Evolutionary conservation across 1,140 invertebrate genomes (phyloP), one percentile per base, ranked within the genome.

Genomic region (Drosophila kohkoa): DNA sequence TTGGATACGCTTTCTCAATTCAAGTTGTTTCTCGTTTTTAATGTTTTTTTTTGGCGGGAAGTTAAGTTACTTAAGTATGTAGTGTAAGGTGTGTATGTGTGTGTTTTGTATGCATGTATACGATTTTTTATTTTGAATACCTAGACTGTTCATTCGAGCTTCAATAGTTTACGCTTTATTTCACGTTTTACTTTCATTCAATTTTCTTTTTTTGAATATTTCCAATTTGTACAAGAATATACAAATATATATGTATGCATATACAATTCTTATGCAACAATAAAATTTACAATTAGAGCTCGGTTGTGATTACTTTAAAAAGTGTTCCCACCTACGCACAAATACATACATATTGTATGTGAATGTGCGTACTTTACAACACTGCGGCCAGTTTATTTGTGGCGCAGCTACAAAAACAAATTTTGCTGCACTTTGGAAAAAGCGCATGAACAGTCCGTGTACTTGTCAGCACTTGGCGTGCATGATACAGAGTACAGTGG

Each of bases 341-440:
- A 20, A 32, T 35, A 46, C 64, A 57, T 25, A 25, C 20, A 25
- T 25, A 25, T 25, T 25, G 20, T 25, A 25, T 25, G 20, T 25
- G 20, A 65, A 63, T 46, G 58, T 74, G 77, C 75, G 67, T 82
- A 82, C 79, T 75, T 66, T 78, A 81, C 78, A 81, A 73, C 63
- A 51, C 70, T 79, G 70, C 77, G 65, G 46, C 25, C 49, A 41
- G 20, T 25, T 25, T 25, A 25, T 25, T 10, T 38, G 51, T 10
- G 38, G 59, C 86, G 76, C 65, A 88, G 65, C n/a, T 76, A 71
- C 72, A 70, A 88, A 88, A 89, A 89, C 86, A 89, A 89, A 68
- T 85, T 75, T 77, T 63, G 60, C 10, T 65, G 62, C 74, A 70
- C 77, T 32, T 46, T n/a, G 7, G 35, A 25, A n/a, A 25, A 38